Evolutionary conservation across 2,797 vertebrate genomes (phyloP).

Genomic region (Mus caroli): DNA sequence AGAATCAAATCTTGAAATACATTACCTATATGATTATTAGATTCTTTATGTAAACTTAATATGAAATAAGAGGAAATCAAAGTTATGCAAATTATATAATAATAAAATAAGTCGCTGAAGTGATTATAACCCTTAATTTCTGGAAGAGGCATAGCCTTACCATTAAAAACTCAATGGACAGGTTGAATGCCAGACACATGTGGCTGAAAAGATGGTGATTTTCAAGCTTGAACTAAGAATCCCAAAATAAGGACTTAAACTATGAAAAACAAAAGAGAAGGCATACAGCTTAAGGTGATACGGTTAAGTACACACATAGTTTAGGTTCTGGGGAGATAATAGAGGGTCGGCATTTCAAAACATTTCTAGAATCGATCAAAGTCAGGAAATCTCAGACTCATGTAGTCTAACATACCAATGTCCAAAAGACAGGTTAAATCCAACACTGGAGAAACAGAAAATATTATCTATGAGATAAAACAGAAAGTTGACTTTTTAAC

Average conservation of each 20-base stretch:
- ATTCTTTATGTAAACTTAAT: not conserved
- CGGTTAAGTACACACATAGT: not conserved
- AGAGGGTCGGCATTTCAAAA: not conserved
- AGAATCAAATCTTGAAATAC: not conserved
- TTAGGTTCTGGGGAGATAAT: constrained; percentile 1
- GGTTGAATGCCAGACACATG: constrained; percentile 6
- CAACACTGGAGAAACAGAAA: not conserved
- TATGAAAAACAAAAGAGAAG: constrained; percentile 17
- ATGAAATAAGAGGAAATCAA: constrained; percentile 1
- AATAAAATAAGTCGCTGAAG: not conserved
- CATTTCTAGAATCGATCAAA: constrained; percentile 44
- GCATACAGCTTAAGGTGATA: not conserved
- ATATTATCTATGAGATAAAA: not conserved
- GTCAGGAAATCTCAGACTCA: constrained; percentile 2
- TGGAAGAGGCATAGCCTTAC: constrained; percentile 39
- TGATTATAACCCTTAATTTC: not conserved
- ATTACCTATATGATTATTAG: constrained; percentile 8
- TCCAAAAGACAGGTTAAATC: not conserved
- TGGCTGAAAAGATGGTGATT: not conserved
- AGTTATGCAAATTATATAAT: not conserved
- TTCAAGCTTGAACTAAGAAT: not conserved
- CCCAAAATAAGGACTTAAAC: not conserved
- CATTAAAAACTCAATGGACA: not conserved
- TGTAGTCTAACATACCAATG: not conserved
- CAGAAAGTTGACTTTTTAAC: not conserved